Conservation (phyloP, 1,140 invertebrate genomes). For the Eciton burchellii region DNA sequence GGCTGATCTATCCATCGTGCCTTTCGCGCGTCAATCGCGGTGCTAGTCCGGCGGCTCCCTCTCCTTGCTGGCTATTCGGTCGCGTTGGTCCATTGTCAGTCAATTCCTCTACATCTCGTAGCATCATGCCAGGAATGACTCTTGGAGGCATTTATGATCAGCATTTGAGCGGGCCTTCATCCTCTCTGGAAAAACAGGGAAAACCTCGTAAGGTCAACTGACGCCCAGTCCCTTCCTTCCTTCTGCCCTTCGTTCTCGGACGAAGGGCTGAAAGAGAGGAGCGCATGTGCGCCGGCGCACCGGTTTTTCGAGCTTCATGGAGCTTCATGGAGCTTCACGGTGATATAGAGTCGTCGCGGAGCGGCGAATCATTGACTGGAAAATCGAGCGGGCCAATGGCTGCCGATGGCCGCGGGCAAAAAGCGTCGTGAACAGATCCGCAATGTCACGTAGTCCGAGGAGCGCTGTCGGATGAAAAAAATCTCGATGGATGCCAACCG, state of each 20-base stretch:
- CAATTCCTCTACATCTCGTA: no score
- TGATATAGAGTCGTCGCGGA: constrained; percentile 44
- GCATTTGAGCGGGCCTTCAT: no score
- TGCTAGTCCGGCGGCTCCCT: background rate
- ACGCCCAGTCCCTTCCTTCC: no score
- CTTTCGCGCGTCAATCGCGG: no score
- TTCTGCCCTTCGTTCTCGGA: no score
- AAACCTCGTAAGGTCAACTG: no score
- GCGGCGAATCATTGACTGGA: constrained; percentile 54
- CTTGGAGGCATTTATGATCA: no score
- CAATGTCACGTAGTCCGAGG: constrained; percentile 62
- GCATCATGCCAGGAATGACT: no score
- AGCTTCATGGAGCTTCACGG: constrained; percentile 3
- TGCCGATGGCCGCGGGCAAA: constrained; percentile 45
- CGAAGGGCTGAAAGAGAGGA: constrained; percentile 20
- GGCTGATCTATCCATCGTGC: no score
- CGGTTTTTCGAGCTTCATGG: constrained; percentile 34
- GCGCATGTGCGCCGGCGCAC: constrained; percentile 11
- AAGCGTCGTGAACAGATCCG: constrained; percentile 53
- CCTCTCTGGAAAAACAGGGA: no score
- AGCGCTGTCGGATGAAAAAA: constrained; percentile 30
- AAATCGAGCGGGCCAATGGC: constrained; percentile 56
- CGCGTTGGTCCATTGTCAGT: no score
- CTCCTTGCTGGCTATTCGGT: background rate
- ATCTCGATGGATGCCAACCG: constrained; percentile 19